Percentiles rank a stretch among this genome's conserved stretches.
These are phyloP conservation scores for Microcebus griseorufus DNA, from an alignment of 2,113 vertebrate species.

Conservation along the genomic window DNA sequence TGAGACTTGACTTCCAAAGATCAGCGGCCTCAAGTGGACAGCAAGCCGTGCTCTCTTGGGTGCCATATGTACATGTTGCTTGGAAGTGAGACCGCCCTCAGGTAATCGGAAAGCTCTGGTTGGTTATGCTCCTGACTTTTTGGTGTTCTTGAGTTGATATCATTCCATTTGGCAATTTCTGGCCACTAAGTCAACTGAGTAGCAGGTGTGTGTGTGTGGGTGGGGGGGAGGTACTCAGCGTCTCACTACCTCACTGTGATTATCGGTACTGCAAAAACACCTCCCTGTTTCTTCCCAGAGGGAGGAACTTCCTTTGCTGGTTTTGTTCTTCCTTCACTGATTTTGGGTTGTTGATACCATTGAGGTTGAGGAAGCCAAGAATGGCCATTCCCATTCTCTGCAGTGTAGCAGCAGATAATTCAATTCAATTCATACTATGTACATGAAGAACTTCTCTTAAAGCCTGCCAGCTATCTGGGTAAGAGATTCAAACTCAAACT, in stretches of 20 bases:
- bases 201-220: too few relatives aligned
- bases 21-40: fast-evolving
- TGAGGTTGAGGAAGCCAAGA: background rate
- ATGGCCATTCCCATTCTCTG: background rate
- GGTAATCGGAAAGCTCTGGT: background rate
- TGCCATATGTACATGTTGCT: background rate
- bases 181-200: background rate
- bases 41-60: fast-evolving
- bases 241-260: background rate
- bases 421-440: background rate
- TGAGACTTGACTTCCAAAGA: background rate
- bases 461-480: constrained; percentile 87
- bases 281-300: background rate
- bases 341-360: background rate
- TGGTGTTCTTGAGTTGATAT: background rate
- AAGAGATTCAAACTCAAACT: constrained; percentile 68
- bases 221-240: too few relatives aligned
- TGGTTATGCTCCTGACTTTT: background rate
- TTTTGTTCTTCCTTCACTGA: background rate
- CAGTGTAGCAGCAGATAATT: background rate
- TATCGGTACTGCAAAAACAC: background rate
- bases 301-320: background rate
- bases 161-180: background rate
- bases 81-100: background rate
- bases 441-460: constrained; percentile 40